These are phyloP conservation scores for Eilema caniola DNA, from an alignment of 2,888 invertebrate genomes.

Conservation along the genomic window DNA sequence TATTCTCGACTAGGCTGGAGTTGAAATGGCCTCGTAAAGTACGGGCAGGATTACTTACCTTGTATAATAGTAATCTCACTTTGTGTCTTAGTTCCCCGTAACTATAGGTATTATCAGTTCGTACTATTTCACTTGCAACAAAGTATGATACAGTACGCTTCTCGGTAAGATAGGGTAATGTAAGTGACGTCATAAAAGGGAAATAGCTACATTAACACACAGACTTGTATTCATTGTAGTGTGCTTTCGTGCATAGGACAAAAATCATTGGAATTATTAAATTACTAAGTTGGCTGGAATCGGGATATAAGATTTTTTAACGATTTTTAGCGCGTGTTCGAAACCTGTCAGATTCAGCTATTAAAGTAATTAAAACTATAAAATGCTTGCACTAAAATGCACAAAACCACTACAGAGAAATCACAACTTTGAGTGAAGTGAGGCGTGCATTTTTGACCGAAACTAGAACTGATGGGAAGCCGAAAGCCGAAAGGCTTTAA, in stretches of 20 bases:
- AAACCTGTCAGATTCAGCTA: no score
- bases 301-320: no score
- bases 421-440: conserved; percentile 33
- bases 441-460: conserved; percentile 28
- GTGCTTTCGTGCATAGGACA: no score
- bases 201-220: not conserved
- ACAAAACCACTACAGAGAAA: conserved; percentile 24
- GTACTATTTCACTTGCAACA: not conserved
- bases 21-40: conserved; percentile 14
- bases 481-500: conserved; percentile 39
- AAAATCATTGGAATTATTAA: no score
- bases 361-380: not conserved
- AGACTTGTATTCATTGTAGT: no score
- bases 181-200: not conserved
- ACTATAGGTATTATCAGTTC: not conserved
- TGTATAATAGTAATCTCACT: conserved; percentile 7
- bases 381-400: conserved; percentile 1
- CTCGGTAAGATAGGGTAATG: not conserved
- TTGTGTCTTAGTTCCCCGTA: conserved; percentile 17
- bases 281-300: no score
- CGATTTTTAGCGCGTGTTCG: no score
- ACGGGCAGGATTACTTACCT: conserved; percentile 9
- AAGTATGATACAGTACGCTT: not conserved
- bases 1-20: conserved; percentile 5
- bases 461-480: conserved; percentile 28